Evolutionary conservation across 2,797 vertebrate genomes (phyloP).

Genomic region (Channallabes apus): DNA sequence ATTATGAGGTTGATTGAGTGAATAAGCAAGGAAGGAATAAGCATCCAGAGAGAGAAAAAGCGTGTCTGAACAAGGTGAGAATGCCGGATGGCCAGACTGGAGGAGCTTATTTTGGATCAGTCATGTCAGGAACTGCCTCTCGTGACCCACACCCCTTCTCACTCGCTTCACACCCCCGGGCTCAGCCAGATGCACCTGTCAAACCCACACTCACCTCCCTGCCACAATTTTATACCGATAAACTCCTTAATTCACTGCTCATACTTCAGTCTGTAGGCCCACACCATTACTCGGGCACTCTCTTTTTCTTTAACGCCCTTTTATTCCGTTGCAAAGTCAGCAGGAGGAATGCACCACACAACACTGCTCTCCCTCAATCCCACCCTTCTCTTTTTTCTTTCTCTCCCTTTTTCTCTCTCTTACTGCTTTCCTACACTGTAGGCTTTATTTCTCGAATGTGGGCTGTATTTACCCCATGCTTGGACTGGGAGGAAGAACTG

Average conservation of each 20-base stretch:
- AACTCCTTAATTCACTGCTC: constrained; percentile 73
- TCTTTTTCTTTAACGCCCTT: constrained; percentile 18
- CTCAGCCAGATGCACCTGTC: constrained; percentile 73
- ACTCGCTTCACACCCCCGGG: constrained; percentile 55
- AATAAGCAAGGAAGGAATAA: constrained; percentile 58
- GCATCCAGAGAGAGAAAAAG: constrained; percentile 58
- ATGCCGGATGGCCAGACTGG: constrained; percentile 72
- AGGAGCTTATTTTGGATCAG: constrained; percentile 74
- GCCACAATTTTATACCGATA: constrained; percentile 56
- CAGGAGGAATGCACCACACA: constrained; percentile 69
- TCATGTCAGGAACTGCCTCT: constrained; percentile 70
- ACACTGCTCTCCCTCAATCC: constrained; percentile 22
- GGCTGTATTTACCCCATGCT: constrained; percentile 83
- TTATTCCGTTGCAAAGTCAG: constrained; percentile 75
- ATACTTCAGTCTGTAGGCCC: constrained; percentile 39
- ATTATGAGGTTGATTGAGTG: constrained; percentile 59
- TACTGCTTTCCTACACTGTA: constrained; percentile 53
- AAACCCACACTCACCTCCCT: constrained; percentile 42
- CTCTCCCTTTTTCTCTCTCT: constrained; percentile 61
- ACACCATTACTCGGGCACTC: constrained; percentile 10
- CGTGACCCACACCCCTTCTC: constrained; percentile 52
- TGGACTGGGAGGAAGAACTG: constrained; percentile 82
- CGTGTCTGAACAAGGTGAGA: constrained; percentile 77
- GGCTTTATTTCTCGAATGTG: constrained; percentile 74
- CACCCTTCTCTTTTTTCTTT: constrained; percentile 23